phyloP scores from a whole-genome alignment of 2,888 invertebrate species.

The Eupithecia subumbrata region DNA sequence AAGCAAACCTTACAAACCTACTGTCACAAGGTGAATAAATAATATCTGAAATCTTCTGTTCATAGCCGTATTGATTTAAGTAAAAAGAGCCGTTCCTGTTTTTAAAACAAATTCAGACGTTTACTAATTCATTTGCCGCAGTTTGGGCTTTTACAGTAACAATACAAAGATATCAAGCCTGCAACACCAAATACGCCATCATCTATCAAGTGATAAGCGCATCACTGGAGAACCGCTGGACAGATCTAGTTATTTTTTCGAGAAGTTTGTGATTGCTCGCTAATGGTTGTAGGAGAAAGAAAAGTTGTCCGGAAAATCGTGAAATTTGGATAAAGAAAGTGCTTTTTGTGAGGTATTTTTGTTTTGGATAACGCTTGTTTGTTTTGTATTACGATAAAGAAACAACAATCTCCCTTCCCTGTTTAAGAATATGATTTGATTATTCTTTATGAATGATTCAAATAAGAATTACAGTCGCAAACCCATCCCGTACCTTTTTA shows the following conservation, averaged over 20 bases:
- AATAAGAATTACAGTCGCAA: not conserved
- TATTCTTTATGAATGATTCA: slow-evolving; percentile 7
- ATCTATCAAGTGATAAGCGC: not conserved
- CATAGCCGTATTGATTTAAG: no score
- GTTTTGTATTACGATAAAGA: not conserved
- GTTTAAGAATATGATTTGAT: not conserved
- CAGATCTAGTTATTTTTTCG: not conserved
- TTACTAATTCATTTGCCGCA: no score
- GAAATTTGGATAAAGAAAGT: not conserved
- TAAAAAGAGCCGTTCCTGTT: no score
- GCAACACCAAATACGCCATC: not conserved
- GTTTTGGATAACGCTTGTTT: not conserved
- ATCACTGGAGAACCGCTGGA: not conserved
- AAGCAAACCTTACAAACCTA: no score
- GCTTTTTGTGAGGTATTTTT: not conserved
- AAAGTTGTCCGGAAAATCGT: not conserved
- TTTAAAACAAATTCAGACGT: no score
- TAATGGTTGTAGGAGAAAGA: not conserved
- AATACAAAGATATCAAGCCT: not conserved
- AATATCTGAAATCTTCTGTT: no score
- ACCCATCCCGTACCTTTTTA: not conserved
- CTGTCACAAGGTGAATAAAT: no score
- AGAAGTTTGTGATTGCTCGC: not conserved
- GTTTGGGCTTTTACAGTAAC: no score
- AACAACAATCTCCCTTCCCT: not conserved